Evolutionary conservation across 2,797 vertebrate genomes (phyloP).

Genomic region (Chlorospingus flavigularis): DNA sequence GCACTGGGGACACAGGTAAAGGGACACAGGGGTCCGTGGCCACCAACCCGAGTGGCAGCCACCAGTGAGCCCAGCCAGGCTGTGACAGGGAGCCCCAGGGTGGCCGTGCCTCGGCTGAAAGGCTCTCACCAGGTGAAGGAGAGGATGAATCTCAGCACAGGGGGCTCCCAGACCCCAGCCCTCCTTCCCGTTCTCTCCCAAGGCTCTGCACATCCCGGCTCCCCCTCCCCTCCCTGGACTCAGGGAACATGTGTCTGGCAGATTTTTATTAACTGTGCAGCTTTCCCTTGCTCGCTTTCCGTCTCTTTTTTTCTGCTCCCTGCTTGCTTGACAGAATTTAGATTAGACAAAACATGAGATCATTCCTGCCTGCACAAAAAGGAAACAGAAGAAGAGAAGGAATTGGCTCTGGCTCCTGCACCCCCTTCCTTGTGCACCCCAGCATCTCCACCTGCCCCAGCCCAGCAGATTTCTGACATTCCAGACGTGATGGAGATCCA

Average conservation of each 20-base stretch:
- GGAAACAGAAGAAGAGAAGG: not conserved
- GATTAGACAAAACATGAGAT: slow-evolving; percentile 83
- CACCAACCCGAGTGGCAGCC: not conserved
- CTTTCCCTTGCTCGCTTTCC: slow-evolving; percentile 14
- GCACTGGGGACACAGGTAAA: not conserved
- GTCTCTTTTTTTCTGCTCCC: slow-evolving; percentile 55
- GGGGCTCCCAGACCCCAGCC: slow-evolving; percentile 26
- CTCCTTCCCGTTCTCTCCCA: not conserved
- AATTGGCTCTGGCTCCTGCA: not conserved
- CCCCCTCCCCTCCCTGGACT: slow-evolving; percentile 52
- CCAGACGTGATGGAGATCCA: not conserved
- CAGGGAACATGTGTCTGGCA: slow-evolving; percentile 78
- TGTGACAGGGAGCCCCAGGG: not conserved
- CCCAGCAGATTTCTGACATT: not conserved
- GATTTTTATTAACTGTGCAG: slow-evolving; percentile 75
- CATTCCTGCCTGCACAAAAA: slow-evolving; percentile 70
- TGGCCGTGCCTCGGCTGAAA: accelerated
- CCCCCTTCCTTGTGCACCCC: not conserved
- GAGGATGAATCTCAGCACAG: not conserved
- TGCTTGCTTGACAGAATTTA: slow-evolving; percentile 81
- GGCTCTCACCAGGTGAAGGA: not conserved
- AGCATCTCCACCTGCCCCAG: not conserved
- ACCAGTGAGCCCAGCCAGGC: accelerated
- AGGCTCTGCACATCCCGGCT: not conserved
- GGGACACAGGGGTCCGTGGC: not conserved